These are phyloP conservation scores for Styela clava DNA, from an alignment of 23 tunicate species.

Conservation along the genomic window DNA sequence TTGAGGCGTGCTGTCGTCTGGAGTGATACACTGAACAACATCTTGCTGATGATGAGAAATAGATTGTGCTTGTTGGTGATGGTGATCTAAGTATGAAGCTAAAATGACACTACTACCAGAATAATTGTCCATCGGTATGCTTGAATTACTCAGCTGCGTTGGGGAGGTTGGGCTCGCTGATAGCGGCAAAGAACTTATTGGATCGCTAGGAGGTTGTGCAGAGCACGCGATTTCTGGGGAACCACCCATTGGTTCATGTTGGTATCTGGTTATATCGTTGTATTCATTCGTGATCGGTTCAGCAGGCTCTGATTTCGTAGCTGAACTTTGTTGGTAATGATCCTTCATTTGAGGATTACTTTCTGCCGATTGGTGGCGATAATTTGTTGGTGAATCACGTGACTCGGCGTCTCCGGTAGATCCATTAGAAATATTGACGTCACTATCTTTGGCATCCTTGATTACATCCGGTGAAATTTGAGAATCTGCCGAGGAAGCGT, in stretches of 20 bases:
- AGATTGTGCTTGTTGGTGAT: neutral
- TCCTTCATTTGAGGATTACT: neutral
- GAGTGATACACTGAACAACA: neutral
- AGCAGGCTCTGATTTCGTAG: neutral
- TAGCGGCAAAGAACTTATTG: neutral
- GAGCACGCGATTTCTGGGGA: neutral
- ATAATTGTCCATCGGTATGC: neutral
- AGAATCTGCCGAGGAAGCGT: slow-evolving; percentile 6
- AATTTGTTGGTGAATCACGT: neutral
- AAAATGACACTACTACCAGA: neutral
- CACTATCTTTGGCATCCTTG: slow-evolving; percentile 4
- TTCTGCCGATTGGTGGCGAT: neutral
- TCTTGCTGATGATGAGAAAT: slow-evolving; percentile 5
- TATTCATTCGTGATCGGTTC: neutral
- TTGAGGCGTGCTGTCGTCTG: neutral
- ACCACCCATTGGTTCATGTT: neutral
- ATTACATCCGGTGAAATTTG: slow-evolving; percentile 15
- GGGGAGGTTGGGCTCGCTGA: slow-evolving; percentile 17
- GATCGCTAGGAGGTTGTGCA: neutral
- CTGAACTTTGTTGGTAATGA: neutral
- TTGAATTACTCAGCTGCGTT: slow-evolving; percentile 6
- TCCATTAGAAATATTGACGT: neutral
- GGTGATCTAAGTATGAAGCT: slow-evolving; percentile 5
- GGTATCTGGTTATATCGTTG: neutral
- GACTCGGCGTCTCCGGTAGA: neutral